These are phyloP conservation scores for Azemiops feae DNA, from an alignment of 2,113 vertebrate species.

Conservation along the genomic window DNA sequence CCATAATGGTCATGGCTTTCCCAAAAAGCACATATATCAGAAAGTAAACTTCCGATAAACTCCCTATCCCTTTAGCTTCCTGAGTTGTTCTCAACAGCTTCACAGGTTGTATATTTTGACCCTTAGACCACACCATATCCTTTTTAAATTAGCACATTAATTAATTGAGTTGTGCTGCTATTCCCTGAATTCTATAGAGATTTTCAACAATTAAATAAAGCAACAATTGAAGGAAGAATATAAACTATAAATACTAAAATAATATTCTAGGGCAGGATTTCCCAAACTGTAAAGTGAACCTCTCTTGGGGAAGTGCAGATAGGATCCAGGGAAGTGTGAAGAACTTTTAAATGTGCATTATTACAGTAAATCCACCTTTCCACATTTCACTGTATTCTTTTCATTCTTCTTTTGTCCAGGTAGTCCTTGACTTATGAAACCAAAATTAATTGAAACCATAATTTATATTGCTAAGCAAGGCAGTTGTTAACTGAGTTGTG, in stretches of 20 bases:
- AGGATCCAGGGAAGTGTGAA: not conserved
- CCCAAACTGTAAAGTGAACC: not conserved
- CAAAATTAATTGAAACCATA: not conserved
- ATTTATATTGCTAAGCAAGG: not conserved
- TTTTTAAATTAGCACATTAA: not conserved
- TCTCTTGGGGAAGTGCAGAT: not conserved
- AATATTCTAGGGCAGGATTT: not conserved
- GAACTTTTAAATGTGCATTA: not conserved
- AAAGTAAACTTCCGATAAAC: not conserved
- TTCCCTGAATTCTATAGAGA: not conserved
- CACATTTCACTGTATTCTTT: not conserved
- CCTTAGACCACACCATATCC: not conserved
- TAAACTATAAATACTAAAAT: not conserved
- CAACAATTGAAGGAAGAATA: not conserved
- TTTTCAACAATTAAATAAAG: not conserved
- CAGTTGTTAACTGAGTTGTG: not conserved
- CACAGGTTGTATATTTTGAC: not conserved
- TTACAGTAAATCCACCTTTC: not conserved
- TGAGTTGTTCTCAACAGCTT: not conserved
- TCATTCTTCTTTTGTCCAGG: not conserved
- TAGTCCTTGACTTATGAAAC: not conserved
- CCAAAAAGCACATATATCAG: not conserved
- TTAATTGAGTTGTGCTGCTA: not conserved
- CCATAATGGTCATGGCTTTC: not conserved
- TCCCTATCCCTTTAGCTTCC: not conserved